Evolutionary conservation across 1,140 invertebrate genomes (phyloP).

Genomic region (Trichonephila clavipes): DNA sequence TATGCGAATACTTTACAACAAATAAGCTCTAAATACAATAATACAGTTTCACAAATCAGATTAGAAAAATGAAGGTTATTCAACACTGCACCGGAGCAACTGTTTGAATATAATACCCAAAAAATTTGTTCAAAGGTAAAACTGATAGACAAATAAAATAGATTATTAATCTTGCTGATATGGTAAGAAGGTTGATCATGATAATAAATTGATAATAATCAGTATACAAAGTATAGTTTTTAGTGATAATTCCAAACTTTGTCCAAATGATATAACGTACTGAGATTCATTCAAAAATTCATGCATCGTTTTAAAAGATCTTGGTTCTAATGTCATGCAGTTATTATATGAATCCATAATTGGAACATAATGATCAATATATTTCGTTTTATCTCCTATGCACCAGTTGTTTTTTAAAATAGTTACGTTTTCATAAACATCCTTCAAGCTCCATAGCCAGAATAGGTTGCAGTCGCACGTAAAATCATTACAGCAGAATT

Average conservation of each 20-base stretch:
- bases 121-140: too few species aligned
- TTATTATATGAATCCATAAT: conserved; percentile 42
- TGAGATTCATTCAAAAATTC: too few species aligned
- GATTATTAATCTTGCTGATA: too few species aligned
- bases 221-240: background rate
- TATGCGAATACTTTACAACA: too few species aligned
- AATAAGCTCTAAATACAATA: too few species aligned
- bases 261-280: background rate
- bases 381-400: background rate
- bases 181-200: too few species aligned
- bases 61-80: too few species aligned
- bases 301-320: background rate
- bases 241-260: background rate
- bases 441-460: conserved; percentile 29
- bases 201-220: background rate
- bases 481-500: conserved; percentile 24
- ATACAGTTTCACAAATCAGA: too few species aligned
- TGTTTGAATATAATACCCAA: too few species aligned
- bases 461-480: conserved; percentile 50
- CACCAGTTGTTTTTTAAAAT: conserved; percentile 6
- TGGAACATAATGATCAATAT: background rate
- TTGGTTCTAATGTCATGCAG: conserved; percentile 42
- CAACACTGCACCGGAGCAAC: too few species aligned
- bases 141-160: too few species aligned
- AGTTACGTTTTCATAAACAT: background rate